Evolutionary conservation across 2,113 vertebrate genomes (phyloP), one percentile per base, ranked within the genome.

Genomic region (Pelecanus crispus): DNA sequence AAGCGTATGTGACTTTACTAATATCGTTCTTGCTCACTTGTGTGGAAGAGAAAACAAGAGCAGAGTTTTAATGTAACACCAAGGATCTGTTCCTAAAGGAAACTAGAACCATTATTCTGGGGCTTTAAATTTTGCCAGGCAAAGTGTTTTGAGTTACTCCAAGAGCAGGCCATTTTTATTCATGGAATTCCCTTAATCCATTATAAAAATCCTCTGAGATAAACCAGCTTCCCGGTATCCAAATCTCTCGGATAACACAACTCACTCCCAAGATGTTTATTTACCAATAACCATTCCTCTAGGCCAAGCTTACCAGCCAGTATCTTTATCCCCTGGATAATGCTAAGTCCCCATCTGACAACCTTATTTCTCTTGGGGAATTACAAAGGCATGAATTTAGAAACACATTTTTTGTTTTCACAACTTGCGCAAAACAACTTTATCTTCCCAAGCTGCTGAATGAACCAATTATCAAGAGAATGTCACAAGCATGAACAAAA

Each of bases 261-360:
- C 72, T 97, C 95, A 63, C 55, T 88, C 74, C 73, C 88, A 58
- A 90, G 81, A 90, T 61, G 90, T 88, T 94, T 93, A 81, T 86
- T 97, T 97, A 96, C 83, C 88, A 88, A 77, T 42, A 90, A 82
- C 88, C 82, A 52, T 75, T 91, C 96, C 92, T 82, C 87, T 29
- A 88, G 95, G 94, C 83, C 87, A 94, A 79, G 82, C 89, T 97
- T 94, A 93, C 29, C 93, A 82, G 77, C 24, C 80, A 42, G 59
- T 22, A 79, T 90, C 95, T 95, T 97, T 95, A 98, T 98, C 92
- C 93, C 78, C 3, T 31, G 95, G 75, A 95, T 86, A 90, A 92
- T 73, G 65, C 87, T 93, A 95, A 96, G 70, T 84, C 88, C 55
- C 62, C 68, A 86, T 89, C 70, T 63, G 83, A 90, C 94, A 91